Conservation (phyloP, 2,888 invertebrate genomes). For the Idaea dimidiata region DNA sequence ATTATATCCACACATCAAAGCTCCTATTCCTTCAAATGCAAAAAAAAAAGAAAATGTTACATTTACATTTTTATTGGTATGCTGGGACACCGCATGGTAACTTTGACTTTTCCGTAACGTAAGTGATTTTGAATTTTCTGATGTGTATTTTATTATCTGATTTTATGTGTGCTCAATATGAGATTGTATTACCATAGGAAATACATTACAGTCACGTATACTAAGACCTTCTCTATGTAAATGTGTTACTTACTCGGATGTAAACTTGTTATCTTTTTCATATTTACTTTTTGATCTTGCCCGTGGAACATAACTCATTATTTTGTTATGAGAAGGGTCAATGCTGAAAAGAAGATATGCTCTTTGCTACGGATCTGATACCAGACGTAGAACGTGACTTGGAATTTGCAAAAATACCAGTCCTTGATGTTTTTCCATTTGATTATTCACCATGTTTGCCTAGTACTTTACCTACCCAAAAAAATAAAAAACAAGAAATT, state of each 20-base stretch:
- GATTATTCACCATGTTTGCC: neutral
- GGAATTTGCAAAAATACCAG: conserved; percentile 4
- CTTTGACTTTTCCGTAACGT: conserved; percentile 62
- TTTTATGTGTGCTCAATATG: conserved; percentile 76
- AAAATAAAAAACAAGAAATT: too few species aligned
- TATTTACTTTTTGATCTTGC: conserved; percentile 7
- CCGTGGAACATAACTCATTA: conserved; percentile 4
- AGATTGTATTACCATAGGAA: conserved; percentile 68
- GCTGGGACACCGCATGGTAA: conserved; percentile 73
- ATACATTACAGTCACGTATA: conserved; percentile 62
- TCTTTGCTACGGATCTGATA: conserved; percentile 5
- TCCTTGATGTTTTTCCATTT: conserved; percentile 2
- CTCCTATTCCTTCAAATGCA: conserved; percentile 71
- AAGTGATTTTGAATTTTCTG: conserved; percentile 81
- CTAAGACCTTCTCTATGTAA: conserved; percentile 43
- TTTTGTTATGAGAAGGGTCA: conserved; percentile 3
- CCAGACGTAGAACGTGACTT: neutral
- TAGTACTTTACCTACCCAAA: too few species aligned
- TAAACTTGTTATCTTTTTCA: conserved; percentile 25
- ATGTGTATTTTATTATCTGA: conserved; percentile 79
- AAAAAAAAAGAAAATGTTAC: conserved; percentile 75
- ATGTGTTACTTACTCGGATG: conserved; percentile 33
- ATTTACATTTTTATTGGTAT: conserved; percentile 80
- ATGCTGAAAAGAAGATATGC: conserved; percentile 1
- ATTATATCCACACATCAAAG: conserved; percentile 73